Evolutionary conservation across 92 coral and sea anemone species (phyloP).

Genomic region (Porites rus): DNA sequence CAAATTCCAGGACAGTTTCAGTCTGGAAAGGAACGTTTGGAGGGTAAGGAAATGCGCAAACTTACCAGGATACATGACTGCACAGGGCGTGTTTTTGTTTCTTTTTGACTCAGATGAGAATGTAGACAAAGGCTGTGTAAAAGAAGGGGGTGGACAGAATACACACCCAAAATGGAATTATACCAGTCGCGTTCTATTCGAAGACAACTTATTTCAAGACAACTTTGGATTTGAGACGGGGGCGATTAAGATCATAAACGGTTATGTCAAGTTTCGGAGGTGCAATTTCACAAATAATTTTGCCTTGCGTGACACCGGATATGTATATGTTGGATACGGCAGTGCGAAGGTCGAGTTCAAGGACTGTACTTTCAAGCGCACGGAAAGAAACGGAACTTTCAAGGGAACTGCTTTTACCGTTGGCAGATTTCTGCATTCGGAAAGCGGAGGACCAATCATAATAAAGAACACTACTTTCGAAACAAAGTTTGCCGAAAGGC

Average conservation of each 20-base stretch:
- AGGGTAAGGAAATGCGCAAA: not conserved
- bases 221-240: slow-evolving; percentile 35
- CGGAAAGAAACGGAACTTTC: not conserved
- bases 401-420: not conserved
- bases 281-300: slow-evolving; percentile 42
- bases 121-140: slow-evolving; percentile 3
- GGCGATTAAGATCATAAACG: slow-evolving; percentile 39
- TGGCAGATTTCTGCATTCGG: slow-evolving; percentile 31
- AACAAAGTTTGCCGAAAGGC: not conserved
- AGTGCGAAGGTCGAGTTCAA: slow-evolving; percentile 25
- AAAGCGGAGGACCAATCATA: slow-evolving; percentile 30
- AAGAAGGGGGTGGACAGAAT: not conserved
- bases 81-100: slow-evolving; percentile 13
- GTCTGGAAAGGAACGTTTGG: slow-evolving; percentile 11
- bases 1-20: slow-evolving; percentile 8
- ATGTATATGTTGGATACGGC: slow-evolving; percentile 17
- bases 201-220: slow-evolving; percentile 26
- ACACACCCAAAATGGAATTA: slow-evolving; percentile 16
- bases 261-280: slow-evolving; percentile 18
- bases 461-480: slow-evolving; percentile 24
- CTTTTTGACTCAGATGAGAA: slow-evolving; percentile 24
- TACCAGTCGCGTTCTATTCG: slow-evolving; percentile 25
- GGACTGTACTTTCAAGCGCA: slow-evolving; percentile 9
- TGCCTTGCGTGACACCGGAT: not conserved
- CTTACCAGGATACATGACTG: slow-evolving; percentile 7